Percentiles rank a stretch among this genome's conserved stretches.
Conservation (phyloP, 2,113 vertebrate species). For the Bos indicus region DNA sequence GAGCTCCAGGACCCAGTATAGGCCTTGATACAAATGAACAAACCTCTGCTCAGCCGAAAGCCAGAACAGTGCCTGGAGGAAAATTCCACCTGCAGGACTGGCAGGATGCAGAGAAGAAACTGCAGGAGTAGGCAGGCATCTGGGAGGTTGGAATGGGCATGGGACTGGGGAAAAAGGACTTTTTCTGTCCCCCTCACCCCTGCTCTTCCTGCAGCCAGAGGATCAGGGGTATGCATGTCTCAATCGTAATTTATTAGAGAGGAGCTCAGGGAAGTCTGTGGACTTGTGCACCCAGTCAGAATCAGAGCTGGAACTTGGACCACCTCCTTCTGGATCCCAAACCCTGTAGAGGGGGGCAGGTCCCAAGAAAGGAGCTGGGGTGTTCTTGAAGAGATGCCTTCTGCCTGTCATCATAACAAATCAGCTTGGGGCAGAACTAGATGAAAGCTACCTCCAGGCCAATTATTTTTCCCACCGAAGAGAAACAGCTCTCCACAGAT, state of each 20-base stretch:
- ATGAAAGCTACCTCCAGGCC: neutral
- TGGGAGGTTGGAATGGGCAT: neutral
- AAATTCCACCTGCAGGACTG: neutral
- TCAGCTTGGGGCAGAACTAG: neutral
- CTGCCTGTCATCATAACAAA: neutral
- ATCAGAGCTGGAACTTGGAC: rapidly evolving
- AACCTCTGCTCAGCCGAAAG: neutral
- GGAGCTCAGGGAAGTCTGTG: neutral
- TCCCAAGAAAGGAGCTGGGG: neutral
- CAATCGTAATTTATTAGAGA: too few species aligned
- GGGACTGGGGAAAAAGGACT: neutral
- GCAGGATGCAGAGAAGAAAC: neutral
- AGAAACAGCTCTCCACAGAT: neutral
- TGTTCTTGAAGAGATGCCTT: neutral
- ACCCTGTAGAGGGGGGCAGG: neutral
- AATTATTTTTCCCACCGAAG: neutral
- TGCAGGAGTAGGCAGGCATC: neutral
- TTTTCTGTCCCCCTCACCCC: neutral
- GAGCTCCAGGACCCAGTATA: neutral
- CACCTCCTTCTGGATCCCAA: neutral
- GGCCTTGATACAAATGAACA: neutral
- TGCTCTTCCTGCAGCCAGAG: neutral
- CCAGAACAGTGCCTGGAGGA: neutral
- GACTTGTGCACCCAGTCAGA: neutral
- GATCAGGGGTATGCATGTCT: rapidly evolving